Base-by-base conservation (phyloP, 2,113 vertebrate species). In the Tachuris rubrigastra region DNA sequence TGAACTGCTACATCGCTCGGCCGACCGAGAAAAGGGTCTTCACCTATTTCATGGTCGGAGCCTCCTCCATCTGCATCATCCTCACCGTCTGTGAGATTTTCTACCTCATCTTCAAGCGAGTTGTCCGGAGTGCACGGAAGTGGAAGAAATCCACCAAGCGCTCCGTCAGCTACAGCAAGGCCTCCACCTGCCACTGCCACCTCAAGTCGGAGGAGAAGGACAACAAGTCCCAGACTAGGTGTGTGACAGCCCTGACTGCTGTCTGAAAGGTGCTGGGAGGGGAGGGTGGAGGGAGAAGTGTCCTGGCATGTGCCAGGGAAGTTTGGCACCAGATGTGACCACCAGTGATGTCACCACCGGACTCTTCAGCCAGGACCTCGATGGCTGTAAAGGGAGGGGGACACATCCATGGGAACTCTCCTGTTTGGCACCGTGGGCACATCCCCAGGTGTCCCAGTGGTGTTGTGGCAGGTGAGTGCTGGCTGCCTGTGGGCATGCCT, bases 1-100 rank as follows among this genome's bases (percentile, higher is more conserved):
- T 98, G 42, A 98, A 98, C 96, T 98, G 98, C 94, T 98, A 98
- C 93, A 98, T 98, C 2, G 98, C 98, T 31, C 97, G 98, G 90
- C 98, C 98, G 15, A 98, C 98, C 0, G 98, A 98, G 95, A 98
- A 98, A 58, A 98, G 96, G 53, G 78, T 98, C 92, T 98, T 98
- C 96, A 98, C 98, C 41, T 98, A 98, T 87, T 98, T 98, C 96
- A 98, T 98, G 98, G 98, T 98, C 0, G 98, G 97, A 5, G 98
- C 98, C 18, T 98, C 98, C 0, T 97, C 97, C 19, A 71, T 98
- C 85, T 98, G 98, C 95, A 98, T 98, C 1, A 22, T 98, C 83
- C 98, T 98, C 85, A 98, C 97, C 0, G 87, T 98, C 93, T 98
- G 98, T 27, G 98, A 98, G 96, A 97, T 98, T 89, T 97, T 97